phyloP scores from a whole-genome alignment of 2,888 invertebrate species.

The Dascillus cervinus region DNA sequence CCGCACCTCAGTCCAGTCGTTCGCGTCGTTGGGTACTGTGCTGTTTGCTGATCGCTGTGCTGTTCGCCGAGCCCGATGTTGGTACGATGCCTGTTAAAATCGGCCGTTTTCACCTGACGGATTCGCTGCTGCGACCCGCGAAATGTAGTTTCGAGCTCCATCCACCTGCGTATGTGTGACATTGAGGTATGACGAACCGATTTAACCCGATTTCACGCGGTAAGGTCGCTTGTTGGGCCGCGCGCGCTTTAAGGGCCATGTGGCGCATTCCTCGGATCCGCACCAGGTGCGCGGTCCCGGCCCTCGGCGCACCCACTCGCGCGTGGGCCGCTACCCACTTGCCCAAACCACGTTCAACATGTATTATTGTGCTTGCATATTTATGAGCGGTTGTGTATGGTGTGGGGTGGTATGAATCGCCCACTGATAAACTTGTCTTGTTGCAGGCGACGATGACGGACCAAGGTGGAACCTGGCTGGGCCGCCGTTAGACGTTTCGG shows the following conservation, averaged over 20 bases:
- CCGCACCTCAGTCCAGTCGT: constrained; percentile 13
- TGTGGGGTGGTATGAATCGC: constrained; percentile 27
- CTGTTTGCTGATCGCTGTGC: constrained; percentile 15
- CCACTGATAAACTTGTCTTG: constrained; percentile 16
- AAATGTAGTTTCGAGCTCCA: constrained; percentile 18
- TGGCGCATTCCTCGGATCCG: constrained; percentile 15
- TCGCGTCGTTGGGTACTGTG: constrained; percentile 13
- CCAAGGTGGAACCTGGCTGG: constrained; percentile 57
- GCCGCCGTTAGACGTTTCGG: constrained; percentile 50
- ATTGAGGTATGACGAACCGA: constrained; percentile 32
- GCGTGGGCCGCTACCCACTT: constrained; percentile 34
- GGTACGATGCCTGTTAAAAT: constrained; percentile 17
- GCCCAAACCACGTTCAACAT: constrained; percentile 31
- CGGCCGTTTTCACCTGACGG: too few relatives aligned
- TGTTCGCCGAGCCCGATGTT: constrained; percentile 19
- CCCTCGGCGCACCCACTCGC: constrained; percentile 32
- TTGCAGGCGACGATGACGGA: constrained; percentile 62
- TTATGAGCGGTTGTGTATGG: constrained; percentile 31
- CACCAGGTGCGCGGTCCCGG: constrained; percentile 22
- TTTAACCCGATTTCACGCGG: neutral
- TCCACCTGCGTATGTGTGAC: constrained; percentile 35
- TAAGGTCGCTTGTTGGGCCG: too few relatives aligned
- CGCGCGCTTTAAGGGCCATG: too few relatives aligned
- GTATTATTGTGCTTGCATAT: constrained; percentile 34
- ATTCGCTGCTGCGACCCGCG: neutral